Evolutionary conservation across 2,113 vertebrate species (phyloP).

Genomic region (Sander lucioperca): DNA sequence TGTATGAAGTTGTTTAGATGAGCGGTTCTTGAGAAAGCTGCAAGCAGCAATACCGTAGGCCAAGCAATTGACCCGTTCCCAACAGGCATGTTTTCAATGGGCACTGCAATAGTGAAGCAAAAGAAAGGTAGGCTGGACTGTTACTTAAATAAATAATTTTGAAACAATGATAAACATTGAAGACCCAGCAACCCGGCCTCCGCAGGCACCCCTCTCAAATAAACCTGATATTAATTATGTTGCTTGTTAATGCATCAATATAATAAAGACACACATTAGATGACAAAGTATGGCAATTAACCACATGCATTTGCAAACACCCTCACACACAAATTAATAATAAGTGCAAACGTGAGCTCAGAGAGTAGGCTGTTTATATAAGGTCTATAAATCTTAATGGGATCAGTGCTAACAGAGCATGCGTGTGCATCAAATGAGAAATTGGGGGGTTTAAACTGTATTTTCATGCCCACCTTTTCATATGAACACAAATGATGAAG

Average conservation of each 20-base stretch:
- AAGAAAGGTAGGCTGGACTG: neutral
- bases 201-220: slow-evolving; percentile 29
- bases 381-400: slow-evolving; percentile 78
- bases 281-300: slow-evolving; percentile 67
- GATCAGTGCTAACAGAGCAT: slow-evolving; percentile 70
- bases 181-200: neutral
- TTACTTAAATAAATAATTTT: neutral
- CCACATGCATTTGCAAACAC: slow-evolving; percentile 38
- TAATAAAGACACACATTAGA: slow-evolving; percentile 57
- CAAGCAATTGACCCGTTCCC: too few species aligned
- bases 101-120: too few species aligned
- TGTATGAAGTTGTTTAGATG: too few species aligned
- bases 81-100: too few species aligned
- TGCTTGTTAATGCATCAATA: slow-evolving; percentile 53
- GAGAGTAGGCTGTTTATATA: slow-evolving; percentile 71
- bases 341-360: slow-evolving; percentile 61
- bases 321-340: slow-evolving; percentile 61
- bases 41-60: too few species aligned
- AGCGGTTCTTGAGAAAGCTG: too few species aligned
- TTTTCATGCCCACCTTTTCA: slow-evolving; percentile 53
- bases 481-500: slow-evolving; percentile 54
- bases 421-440: slow-evolving; percentile 73
- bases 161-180: slow-evolving; percentile 6
- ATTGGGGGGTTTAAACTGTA: slow-evolving; percentile 49
- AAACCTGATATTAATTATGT: slow-evolving; percentile 58